These are phyloP conservation scores for Amorpha juglandis DNA, from an alignment of 2,888 invertebrate genomes.

Conservation along the genomic window DNA sequence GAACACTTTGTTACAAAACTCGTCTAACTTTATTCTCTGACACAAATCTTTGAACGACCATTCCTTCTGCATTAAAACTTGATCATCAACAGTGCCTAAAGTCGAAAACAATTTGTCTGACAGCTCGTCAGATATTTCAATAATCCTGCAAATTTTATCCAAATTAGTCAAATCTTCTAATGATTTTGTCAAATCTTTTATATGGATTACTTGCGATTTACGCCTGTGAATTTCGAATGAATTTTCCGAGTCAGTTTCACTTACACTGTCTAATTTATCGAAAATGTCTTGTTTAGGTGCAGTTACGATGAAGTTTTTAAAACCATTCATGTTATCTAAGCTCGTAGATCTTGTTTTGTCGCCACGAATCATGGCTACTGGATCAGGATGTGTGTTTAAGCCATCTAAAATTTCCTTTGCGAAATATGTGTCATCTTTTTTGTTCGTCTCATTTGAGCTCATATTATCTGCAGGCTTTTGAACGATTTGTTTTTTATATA, in stretches of 20 bases:
- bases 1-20: slow-evolving; percentile 73
- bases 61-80: slow-evolving; percentile 43
- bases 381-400: slow-evolving; percentile 32
- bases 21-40: slow-evolving; percentile 70
- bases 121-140: slow-evolving; percentile 78
- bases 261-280: slow-evolving; percentile 74
- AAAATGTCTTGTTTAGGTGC: slow-evolving; percentile 60
- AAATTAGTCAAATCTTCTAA: slow-evolving; percentile 68
- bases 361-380: slow-evolving; percentile 34
- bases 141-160: slow-evolving; percentile 75
- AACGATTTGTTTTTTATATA: slow-evolving; percentile 31
- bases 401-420: slow-evolving; percentile 36
- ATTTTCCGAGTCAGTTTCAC: slow-evolving; percentile 65
- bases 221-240: slow-evolving; percentile 66
- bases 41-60: slow-evolving; percentile 79
- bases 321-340: not conserved
- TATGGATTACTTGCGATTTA: slow-evolving; percentile 69
- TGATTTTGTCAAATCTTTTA: slow-evolving; percentile 69
- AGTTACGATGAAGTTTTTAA: slow-evolving; percentile 32
- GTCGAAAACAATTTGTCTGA: slow-evolving; percentile 69
- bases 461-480: not conserved
- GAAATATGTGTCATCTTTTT: slow-evolving; percentile 32
- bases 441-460: not conserved
- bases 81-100: slow-evolving; percentile 44
- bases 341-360: slow-evolving; percentile 20